Percentiles rank a stretch among this genome's conserved stretches.
These are phyloP conservation scores for Laterallus jamaicensis DNA, from an alignment of 2,113 vertebrate species.

Conservation along the genomic window DNA sequence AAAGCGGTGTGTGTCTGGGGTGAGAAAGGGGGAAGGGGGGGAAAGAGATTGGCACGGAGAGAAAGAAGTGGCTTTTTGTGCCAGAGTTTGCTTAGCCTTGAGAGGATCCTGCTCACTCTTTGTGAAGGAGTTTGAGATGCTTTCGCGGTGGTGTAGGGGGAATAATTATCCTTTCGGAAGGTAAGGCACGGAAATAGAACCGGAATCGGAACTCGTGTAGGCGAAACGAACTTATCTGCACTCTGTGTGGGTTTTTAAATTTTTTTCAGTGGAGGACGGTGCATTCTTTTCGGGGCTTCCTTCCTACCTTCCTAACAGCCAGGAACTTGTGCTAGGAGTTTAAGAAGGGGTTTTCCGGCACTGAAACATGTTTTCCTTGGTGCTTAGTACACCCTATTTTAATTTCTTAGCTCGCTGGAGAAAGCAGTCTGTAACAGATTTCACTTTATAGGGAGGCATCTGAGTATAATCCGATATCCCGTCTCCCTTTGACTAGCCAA, in stretches of 20 bases:
- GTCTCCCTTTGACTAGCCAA: not conserved
- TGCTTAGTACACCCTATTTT: not conserved
- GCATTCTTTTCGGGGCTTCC: not conserved
- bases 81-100: not conserved
- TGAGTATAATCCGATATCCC: not conserved
- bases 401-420: not conserved
- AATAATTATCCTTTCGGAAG: not conserved
- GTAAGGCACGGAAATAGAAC: not conserved
- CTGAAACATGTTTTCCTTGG: not conserved
- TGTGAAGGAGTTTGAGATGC: not conserved
- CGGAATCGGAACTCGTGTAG: not conserved
- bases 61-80: not conserved
- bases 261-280: not conserved
- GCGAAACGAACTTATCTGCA: not conserved
- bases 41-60: not conserved
- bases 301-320: not conserved
- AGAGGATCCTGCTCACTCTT: not conserved
- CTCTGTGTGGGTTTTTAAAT: not conserved
- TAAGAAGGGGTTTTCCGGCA: not conserved
- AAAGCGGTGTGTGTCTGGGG: not conserved
- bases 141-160: not conserved
- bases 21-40: not conserved
- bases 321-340: not conserved
- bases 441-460: not conserved
- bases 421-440: not conserved